Evolutionary conservation across 92 coral and sea anemone species (phyloP).

Genomic region (Phenganax subtilis): DNA sequence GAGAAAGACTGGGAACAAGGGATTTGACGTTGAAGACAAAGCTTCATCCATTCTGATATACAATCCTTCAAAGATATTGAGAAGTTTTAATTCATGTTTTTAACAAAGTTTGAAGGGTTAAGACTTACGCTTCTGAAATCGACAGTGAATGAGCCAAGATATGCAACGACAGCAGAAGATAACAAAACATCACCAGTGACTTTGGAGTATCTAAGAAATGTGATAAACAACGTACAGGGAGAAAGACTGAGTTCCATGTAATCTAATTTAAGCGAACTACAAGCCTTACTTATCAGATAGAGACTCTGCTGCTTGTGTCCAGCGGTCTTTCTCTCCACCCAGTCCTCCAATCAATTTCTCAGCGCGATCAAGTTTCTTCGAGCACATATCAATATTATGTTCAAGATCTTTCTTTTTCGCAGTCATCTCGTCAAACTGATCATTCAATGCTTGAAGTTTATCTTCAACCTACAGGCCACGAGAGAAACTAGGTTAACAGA

Average conservation of each 20-base stretch:
- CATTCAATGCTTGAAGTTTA: conserved; percentile 96
- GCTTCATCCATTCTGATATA: conserved; percentile 71
- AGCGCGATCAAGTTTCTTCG: conserved; percentile 96
- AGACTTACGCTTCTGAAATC: conserved; percentile 94
- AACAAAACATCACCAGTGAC: conserved; percentile 91
- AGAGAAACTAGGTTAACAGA: too few relatives aligned
- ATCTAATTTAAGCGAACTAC: background rate
- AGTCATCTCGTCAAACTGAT: conserved; percentile 93
- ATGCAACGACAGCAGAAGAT: conserved; percentile 95
- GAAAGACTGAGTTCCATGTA: background rate
- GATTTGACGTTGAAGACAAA: conserved; percentile 67
- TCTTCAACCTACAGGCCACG: conserved; percentile 69
- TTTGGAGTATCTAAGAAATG: conserved; percentile 62
- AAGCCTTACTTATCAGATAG: conserved; percentile 74
- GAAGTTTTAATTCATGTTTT: background rate
- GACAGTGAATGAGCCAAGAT: conserved; percentile 93
- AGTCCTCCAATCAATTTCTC: conserved; percentile 98
- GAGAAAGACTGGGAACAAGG: conserved; percentile 88
- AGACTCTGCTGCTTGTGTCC: conserved; percentile 93
- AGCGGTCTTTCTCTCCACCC: conserved; percentile 99
- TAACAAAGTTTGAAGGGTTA: background rate
- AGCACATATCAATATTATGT: conserved; percentile 83
- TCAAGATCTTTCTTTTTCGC: conserved; percentile 91
- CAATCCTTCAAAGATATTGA: conserved; percentile 54
- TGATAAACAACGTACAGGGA: background rate